These are phyloP conservation scores for Mythimna pallens DNA, from an alignment of 2,888 invertebrate genomes.

Conservation along the genomic window DNA sequence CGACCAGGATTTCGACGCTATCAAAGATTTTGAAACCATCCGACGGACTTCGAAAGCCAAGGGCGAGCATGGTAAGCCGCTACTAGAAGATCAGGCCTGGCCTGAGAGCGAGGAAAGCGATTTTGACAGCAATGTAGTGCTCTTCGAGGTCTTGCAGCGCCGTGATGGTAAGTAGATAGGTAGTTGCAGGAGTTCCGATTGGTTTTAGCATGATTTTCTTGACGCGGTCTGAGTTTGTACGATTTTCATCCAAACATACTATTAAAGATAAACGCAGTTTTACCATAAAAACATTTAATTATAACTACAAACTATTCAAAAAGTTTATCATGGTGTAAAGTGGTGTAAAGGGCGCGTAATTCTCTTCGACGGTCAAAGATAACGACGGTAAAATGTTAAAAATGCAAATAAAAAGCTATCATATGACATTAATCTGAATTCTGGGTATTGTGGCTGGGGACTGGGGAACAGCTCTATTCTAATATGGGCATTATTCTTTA, in stretches of 20 bases:
- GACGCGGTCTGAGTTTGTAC: slow-evolving; percentile 10
- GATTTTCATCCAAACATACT: neutral
- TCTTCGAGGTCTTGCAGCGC: slow-evolving; percentile 90
- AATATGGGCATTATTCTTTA: too few relatives aligned
- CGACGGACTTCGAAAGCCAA: slow-evolving; percentile 62
- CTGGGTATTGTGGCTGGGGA: too few relatives aligned
- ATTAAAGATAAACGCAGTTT: too few relatives aligned
- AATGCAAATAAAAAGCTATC: too few relatives aligned
- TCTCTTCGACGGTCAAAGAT: too few relatives aligned
- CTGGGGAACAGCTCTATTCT: too few relatives aligned
- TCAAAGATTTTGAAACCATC: slow-evolving; percentile 69
- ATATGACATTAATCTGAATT: too few relatives aligned
- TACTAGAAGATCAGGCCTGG: slow-evolving; percentile 80
- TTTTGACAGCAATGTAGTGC: slow-evolving; percentile 88
- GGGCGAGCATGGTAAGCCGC: slow-evolving; percentile 77
- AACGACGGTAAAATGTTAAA: too few relatives aligned
- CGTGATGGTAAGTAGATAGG: slow-evolving; percentile 79
- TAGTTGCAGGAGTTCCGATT: slow-evolving; percentile 54
- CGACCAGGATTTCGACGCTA: slow-evolving; percentile 67
- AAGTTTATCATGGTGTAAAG: too few relatives aligned
- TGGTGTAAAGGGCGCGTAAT: too few relatives aligned
- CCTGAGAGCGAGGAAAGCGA: slow-evolving; percentile 83
- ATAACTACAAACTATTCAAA: too few relatives aligned
- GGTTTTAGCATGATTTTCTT: slow-evolving; percentile 20
- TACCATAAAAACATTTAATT: too few relatives aligned